These are phyloP conservation scores for Orbicella faveolata DNA, from an alignment of 64 coral and sea anemone genomes.

Conservation along the genomic window DNA sequence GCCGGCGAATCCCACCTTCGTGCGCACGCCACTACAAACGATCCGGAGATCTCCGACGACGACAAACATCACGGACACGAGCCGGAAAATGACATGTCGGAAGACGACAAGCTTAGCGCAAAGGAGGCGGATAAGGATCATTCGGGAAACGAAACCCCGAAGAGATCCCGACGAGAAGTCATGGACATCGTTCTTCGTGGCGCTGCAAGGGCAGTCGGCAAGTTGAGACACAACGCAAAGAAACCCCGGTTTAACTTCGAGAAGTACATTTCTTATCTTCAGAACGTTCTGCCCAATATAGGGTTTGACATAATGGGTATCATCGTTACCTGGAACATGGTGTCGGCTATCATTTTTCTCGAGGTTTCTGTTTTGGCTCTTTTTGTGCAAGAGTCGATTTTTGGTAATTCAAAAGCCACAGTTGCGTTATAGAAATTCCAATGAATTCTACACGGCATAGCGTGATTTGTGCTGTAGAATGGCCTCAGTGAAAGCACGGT, in stretches of 20 bases:
- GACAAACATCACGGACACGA: background rate
- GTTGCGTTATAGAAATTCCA: constrained; percentile 17
- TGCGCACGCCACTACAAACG: background rate
- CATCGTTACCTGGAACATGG: constrained; percentile 86
- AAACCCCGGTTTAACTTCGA: constrained; percentile 91
- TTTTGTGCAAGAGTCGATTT: constrained; percentile 71
- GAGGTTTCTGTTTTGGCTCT: constrained; percentile 60
- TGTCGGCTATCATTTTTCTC: constrained; percentile 62
- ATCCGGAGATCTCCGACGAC: constrained; percentile 7
- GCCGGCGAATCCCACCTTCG: constrained; percentile 5
- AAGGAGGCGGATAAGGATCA: background rate
- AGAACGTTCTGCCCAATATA: constrained; percentile 79
- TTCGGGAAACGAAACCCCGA: constrained; percentile 32
- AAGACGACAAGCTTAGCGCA: constrained; percentile 27
- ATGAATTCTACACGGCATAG: background rate
- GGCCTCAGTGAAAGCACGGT: no score
- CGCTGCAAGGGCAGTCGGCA: constrained; percentile 81
- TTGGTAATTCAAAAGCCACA: constrained; percentile 47
- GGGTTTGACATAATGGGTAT: constrained; percentile 85
- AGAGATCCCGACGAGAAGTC: constrained; percentile 50
- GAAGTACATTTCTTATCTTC: constrained; percentile 91
- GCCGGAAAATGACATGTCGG: constrained; percentile 30
- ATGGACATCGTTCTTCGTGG: constrained; percentile 78
- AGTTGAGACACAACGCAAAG: constrained; percentile 70
- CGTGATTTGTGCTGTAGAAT: background rate